phyloP scores from a whole-genome alignment of 2,888 invertebrate genomes.

The Dione juno region DNA sequence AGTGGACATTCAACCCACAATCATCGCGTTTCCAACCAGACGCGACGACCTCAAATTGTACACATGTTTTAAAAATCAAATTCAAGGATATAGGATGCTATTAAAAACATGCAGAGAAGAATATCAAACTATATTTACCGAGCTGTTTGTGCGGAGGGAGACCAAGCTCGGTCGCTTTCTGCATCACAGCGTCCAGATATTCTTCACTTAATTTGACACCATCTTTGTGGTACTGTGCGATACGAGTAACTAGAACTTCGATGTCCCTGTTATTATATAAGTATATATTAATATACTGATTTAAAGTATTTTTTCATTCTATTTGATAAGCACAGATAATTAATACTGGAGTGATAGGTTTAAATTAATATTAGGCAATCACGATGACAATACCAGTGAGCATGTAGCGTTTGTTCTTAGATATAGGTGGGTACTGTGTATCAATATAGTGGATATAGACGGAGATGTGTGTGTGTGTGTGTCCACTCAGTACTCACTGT shows the following conservation, averaged over 20 bases:
- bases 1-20: no score
- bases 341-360: neutral
- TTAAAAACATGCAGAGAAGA: neutral
- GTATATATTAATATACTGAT: neutral
- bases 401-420: no score
- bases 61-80: no score
- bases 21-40: no score
- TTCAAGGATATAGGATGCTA: no score
- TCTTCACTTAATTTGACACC: constrained; percentile 61
- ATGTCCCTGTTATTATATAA: constrained; percentile 55
- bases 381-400: no score
- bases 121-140: constrained; percentile 35
- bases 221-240: constrained; percentile 65
- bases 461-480: neutral
- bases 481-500: constrained; percentile 42
- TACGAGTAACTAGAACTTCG: constrained; percentile 55
- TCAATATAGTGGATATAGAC: neutral
- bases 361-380: neutral
- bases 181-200: constrained; percentile 55
- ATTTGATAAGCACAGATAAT: no score
- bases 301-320: no score
- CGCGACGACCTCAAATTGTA: no score
- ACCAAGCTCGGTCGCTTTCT: constrained; percentile 50
- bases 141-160: constrained; percentile 66
- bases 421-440: no score